A percentile compares a stretch with the other conserved stretches of the same genome.
Evolutionary conservation across 1,140 invertebrate species (phyloP).

Genomic region (Tenebrio molitor): DNA sequence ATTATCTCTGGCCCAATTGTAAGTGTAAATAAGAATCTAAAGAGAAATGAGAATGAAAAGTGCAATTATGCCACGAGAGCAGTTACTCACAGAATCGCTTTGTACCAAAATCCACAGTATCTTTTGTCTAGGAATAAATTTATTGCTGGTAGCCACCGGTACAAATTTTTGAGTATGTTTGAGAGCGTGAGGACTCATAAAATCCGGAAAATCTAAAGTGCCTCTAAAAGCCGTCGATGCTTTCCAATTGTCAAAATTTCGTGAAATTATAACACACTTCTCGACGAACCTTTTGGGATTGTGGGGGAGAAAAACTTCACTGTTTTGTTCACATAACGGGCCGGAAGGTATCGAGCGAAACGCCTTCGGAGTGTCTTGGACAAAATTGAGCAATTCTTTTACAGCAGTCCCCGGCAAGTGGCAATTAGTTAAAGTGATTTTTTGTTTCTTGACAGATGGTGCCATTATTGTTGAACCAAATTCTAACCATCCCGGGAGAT

Average conservation of each 20-base stretch:
- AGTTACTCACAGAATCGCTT: constrained; percentile 72
- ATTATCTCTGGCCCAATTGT: constrained; percentile 83
- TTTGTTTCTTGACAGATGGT: constrained; percentile 71
- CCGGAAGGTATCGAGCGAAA: constrained; percentile 62
- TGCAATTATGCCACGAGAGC: too few species aligned
- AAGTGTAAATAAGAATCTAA: constrained; percentile 78
- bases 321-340: constrained; percentile 53
- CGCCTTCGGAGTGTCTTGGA: constrained; percentile 67
- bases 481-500: constrained; percentile 73
- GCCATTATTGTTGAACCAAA: constrained; percentile 72
- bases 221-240: constrained; percentile 62
- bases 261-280: constrained; percentile 72
- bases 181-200: constrained; percentile 67
- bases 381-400: constrained; percentile 70
- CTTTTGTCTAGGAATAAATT: constrained; percentile 78
- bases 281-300: constrained; percentile 66
- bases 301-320: constrained; percentile 69
- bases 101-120: constrained; percentile 74
- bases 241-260: constrained; percentile 78
- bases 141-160: constrained; percentile 65
- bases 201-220: constrained; percentile 62
- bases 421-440: constrained; percentile 67
- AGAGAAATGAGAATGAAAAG: too few species aligned
- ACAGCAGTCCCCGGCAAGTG: constrained; percentile 70
- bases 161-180: constrained; percentile 75